Evolutionary conservation across 2,888 invertebrate genomes (phyloP), one percentile per base, ranked within the genome.

Genomic region (Coleophora deauratella): DNA sequence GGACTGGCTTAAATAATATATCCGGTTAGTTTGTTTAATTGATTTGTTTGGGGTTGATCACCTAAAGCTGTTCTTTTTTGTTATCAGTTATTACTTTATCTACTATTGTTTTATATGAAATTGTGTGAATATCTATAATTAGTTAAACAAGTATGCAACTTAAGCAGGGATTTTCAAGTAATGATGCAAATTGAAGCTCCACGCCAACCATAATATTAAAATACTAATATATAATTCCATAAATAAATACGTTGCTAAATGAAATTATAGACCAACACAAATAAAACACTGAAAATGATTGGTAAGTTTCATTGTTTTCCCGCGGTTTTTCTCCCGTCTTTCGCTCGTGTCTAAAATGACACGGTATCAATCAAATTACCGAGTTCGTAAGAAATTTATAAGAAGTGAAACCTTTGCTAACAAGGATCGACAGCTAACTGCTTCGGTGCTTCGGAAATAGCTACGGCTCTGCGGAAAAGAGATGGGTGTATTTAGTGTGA

Each of bases 351-450:
- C 3, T 27, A 27, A 38, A 39, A 39, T 28, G 39, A 28, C 13
- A 33, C 34, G 12, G 47, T 64, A 71, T 67, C 62, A 67, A 66
- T 71, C 62, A 66, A 66, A 62, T 68, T 63, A 64, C 51, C 46
- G 43, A 51, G 49, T 52, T 52, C 45, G 49, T 57, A 57, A 59
- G 52, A 54, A 58, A 58, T 66, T 66, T 59, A 58, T 35, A 40
- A 38, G 40, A 37, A 33, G 14, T 34, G 53, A 66, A 70, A 73
- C 65, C 64, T 62, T 61, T 57, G 59, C 63, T 72, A 77, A 79
- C 68, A 70, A 72, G 71, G 73, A 74, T 72, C 66, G 78, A 74
- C 76, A 75, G 59, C 59, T 54, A 52, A 54, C 58, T 66, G 65
- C 66, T 59, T 58, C 58, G 57, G 56, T 53, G 61, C 64, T 64